phyloP scores from a whole-genome alignment of 2,113 vertebrate species.

The Alces alces region DNA sequence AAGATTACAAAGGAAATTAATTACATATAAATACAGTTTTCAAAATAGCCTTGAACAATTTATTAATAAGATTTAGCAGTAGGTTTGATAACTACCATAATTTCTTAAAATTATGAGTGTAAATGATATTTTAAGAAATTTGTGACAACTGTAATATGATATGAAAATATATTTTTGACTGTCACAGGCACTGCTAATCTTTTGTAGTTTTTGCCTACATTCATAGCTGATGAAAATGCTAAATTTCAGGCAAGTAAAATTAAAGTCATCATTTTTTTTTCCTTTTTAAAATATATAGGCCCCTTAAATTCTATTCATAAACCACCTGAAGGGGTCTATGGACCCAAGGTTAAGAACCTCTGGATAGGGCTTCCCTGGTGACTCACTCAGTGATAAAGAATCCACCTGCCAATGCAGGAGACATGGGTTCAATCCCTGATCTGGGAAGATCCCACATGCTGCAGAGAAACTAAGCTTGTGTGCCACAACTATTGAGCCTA shows the following conservation, averaged over 20 bases:
- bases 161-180: constrained; percentile 61
- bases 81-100: constrained; percentile 27
- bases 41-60: constrained; percentile 40
- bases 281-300: neutral
- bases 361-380: neutral
- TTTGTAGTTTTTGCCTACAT: constrained; percentile 18
- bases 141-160: constrained; percentile 49
- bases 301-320: neutral
- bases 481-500: neutral
- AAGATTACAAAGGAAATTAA: neutral
- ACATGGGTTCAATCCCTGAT: neutral
- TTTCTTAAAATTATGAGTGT: constrained; percentile 42
- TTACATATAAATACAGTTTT: constrained; percentile 23
- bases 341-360: neutral
- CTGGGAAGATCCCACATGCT: neutral
- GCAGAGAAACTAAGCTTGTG: neutral
- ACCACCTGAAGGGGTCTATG: no score
- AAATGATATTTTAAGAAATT: constrained; percentile 52
- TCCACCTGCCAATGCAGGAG: neutral
- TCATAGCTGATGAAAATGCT: constrained; percentile 13
- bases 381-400: neutral
- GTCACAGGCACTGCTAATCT: constrained; percentile 12
- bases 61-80: constrained; percentile 37
- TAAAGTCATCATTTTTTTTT: neutral
- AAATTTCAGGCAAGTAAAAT: neutral